Evolutionary conservation across 2,113 vertebrate species (phyloP).

Genomic region (Lophius piscatorius): DNA sequence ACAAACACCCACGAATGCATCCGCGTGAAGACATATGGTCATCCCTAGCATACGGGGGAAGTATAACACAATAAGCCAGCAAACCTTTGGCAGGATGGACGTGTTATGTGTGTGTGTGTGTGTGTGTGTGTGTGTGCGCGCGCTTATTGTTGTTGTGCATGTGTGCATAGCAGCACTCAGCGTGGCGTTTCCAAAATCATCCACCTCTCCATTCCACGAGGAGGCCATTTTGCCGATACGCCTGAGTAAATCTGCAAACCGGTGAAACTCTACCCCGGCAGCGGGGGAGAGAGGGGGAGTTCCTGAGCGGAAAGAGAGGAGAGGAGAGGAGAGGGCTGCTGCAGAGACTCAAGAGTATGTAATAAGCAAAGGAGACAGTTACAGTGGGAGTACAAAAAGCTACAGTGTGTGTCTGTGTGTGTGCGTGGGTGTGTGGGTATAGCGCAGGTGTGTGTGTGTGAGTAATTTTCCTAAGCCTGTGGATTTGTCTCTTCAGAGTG

Average conservation of each 20-base stretch:
- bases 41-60: constrained; percentile 44
- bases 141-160: background rate
- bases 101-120: background rate
- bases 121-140: constrained; percentile 18
- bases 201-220: constrained; percentile 41
- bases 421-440: constrained; percentile 19
- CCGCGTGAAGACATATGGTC: constrained; percentile 68
- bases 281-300: constrained; percentile 9
- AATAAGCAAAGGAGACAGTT: constrained; percentile 24
- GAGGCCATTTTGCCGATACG: constrained; percentile 60
- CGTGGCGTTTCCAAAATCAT: constrained; percentile 58
- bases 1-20: constrained; percentile 29
- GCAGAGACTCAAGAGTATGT: no score
- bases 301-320: background rate
- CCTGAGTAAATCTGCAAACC: constrained; percentile 40
- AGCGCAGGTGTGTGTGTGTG: constrained; percentile 54
- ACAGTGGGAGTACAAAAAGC: constrained; percentile 4
- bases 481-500: constrained; percentile 57
- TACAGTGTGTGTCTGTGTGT: background rate
- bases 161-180: constrained; percentile 27
- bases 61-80: constrained; percentile 34
- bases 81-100: constrained; percentile 47
- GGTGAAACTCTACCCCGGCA: constrained; percentile 36
- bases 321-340: background rate
- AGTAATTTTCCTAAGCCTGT: constrained; percentile 63